Conservation (phyloP, 2,113 vertebrate species). For the Eleginops maclovinus region DNA sequence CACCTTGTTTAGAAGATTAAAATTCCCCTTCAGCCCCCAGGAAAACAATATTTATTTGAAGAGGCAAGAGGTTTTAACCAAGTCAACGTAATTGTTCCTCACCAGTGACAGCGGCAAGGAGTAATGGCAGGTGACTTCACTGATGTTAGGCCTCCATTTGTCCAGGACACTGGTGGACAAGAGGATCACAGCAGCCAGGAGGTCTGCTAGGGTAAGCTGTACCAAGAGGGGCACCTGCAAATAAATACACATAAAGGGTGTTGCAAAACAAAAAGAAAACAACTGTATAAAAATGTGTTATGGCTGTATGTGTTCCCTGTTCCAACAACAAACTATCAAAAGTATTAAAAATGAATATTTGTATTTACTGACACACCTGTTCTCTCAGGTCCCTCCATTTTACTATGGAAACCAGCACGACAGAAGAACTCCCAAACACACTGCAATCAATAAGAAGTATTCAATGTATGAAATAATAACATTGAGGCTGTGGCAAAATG, state of each 20-base stretch:
- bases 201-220: constrained; percentile 86
- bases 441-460: constrained; percentile 59
- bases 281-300: too few relatives aligned
- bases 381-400: constrained; percentile 74
- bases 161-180: constrained; percentile 71
- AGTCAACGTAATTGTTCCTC: constrained; percentile 44
- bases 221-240: constrained; percentile 78
- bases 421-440: constrained; percentile 82
- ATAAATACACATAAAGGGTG: constrained; percentile 1
- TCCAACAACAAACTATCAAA: not conserved
- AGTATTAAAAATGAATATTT: not conserved
- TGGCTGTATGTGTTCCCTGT: too few relatives aligned
- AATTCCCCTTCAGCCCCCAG: not conserved
- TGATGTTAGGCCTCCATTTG: constrained; percentile 21
- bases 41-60: not conserved
- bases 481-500: not conserved
- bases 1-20: not conserved
- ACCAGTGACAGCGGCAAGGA: constrained; percentile 83
- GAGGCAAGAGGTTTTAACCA: not conserved
- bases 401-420: constrained; percentile 78
- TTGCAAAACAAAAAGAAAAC: not conserved
- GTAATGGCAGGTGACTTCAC: constrained; percentile 66
- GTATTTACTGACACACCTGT: constrained; percentile 72
- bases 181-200: constrained; percentile 79
- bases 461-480: not conserved